Base-by-base conservation (phyloP, 1,140 invertebrate species). In the Lethrus apterus region DNA sequence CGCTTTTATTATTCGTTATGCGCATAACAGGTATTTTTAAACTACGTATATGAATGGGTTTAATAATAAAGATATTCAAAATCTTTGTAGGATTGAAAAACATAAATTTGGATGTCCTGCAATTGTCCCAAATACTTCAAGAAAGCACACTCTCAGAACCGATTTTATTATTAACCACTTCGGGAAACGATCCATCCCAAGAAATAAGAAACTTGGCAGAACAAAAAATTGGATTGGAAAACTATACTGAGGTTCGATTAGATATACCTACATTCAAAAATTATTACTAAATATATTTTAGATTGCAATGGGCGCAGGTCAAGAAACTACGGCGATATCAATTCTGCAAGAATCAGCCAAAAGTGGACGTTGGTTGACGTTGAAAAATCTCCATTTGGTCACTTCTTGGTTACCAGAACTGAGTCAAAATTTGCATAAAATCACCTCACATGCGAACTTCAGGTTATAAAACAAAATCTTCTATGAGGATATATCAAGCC, bases 311-410 rank as follows among this genome's bases (percentile, higher is more conserved):
- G 67, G 68, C 7, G 60, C 63, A 44, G 56, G 58, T 0, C 54
- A 56, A 41, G 88, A 92, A 65, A 58, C 87, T 0, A 69, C 74
- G 48, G 75, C 79, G 29, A 56, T 90, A 10, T 76, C 79, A 1
- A 46, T 51, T 1, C 62, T 67, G 36, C 54, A 60, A 20, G 52
- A 62, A 15, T 58, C 58, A 14, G 48, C 52, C 1, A 49, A 65
- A 13, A 32, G 46, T 9, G 71, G 63, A 8, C 48, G 56, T 3
- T 92, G 89, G 88, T 59, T 91, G 2, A 79, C 85, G 33, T 64
- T 94, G 20, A 93, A 92, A 65, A 96, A 96, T 68, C 70, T 95
- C 0, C 93, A 96, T 65, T 69, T 96, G 9, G 84, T 90, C 9
- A 79, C 81, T 0, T 72, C 78, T 20, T 93, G 86, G 81, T 63